A percentile compares a stretch with the other conserved stretches of the same genome.
Conservation (phyloP, 2,113 vertebrate genomes). For the Otocyon megalotis region DNA sequence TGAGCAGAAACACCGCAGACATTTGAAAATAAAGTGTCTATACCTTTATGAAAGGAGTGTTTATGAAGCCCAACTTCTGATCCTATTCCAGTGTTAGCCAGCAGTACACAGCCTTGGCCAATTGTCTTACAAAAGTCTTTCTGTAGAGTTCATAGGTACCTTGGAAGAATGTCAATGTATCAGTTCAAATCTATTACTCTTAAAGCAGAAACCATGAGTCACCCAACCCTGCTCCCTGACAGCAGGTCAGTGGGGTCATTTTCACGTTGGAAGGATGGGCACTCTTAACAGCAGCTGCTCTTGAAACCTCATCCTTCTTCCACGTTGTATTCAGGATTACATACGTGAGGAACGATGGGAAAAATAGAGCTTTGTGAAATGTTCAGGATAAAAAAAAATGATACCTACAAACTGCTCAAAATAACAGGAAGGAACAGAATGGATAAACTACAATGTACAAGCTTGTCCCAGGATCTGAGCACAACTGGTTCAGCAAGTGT, state of each 20-base stretch:
- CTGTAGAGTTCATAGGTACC: neutral
- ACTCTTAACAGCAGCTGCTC: neutral
- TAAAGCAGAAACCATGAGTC: neutral
- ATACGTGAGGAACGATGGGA: neutral
- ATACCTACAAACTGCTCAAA: neutral
- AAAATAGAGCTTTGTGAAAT: neutral
- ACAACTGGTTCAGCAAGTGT: constrained; percentile 67
- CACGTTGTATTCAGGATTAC: neutral
- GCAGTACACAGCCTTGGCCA: neutral
- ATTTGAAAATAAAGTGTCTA: constrained; percentile 57
- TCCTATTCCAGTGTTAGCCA: neutral
- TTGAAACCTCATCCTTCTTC: neutral
- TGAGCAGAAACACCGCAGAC: neutral
- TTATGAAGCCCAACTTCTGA: neutral
- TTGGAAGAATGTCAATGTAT: neutral
- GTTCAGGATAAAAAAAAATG: neutral
- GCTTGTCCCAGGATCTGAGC: constrained; percentile 47
- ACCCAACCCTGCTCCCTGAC: neutral
- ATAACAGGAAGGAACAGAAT: constrained; percentile 1
- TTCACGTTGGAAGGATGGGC: neutral
- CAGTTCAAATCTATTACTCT: neutral
- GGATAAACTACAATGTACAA: neutral
- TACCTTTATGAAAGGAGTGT: neutral
- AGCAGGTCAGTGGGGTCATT: neutral
- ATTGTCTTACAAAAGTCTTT: constrained; percentile 22